Evolutionary conservation across 2,888 invertebrate species (phyloP).

Genomic region (Leucophenga montana): DNA sequence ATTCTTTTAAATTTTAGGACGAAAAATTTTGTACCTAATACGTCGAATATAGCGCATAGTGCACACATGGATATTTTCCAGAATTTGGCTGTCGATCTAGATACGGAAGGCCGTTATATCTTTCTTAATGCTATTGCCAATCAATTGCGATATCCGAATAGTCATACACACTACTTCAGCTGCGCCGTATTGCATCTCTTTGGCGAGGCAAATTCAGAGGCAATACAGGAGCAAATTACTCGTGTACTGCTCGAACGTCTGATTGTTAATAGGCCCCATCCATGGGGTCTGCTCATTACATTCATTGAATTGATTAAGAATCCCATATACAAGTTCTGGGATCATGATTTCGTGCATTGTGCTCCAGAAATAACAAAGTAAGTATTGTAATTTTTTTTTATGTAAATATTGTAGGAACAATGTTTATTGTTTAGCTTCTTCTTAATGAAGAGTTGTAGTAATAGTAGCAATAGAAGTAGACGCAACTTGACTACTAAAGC

Average conservation of each 20-base stretch:
- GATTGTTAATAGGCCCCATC: slow-evolving; percentile 98
- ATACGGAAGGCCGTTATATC: slow-evolving; percentile 95
- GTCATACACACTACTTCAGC: slow-evolving; percentile 99
- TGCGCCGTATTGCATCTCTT: slow-evolving; percentile 97
- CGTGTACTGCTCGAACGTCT: slow-evolving; percentile 95
- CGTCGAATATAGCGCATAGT: slow-evolving; percentile 98
- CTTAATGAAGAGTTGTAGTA: background rate
- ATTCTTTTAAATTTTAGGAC: slow-evolving; percentile 74
- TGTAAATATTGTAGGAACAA: background rate
- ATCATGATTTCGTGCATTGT: slow-evolving; percentile 99
- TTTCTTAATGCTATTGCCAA: slow-evolving; percentile 99
- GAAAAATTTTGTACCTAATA: slow-evolving; percentile 93
- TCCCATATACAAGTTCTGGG: slow-evolving; percentile 98
- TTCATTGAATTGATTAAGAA: slow-evolving; percentile 99
- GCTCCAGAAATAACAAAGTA: slow-evolving; percentile 99
- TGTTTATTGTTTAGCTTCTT: background rate
- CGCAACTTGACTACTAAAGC: too few species aligned
- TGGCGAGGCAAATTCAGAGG: slow-evolving; percentile 96
- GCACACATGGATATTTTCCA: slow-evolving; percentile 99
- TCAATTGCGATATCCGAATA: slow-evolving; percentile 98
- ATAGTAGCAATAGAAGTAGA: too few species aligned
- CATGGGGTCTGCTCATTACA: slow-evolving; percentile 98
- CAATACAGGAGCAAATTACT: slow-evolving; percentile 98
- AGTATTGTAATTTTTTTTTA: slow-evolving; percentile 71
- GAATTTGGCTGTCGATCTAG: slow-evolving; percentile 97